Evolutionary conservation across 2,797 vertebrate genomes (phyloP), one percentile per base, ranked within the genome.

Genomic region (Poeciliopsis presidionis): DNA sequence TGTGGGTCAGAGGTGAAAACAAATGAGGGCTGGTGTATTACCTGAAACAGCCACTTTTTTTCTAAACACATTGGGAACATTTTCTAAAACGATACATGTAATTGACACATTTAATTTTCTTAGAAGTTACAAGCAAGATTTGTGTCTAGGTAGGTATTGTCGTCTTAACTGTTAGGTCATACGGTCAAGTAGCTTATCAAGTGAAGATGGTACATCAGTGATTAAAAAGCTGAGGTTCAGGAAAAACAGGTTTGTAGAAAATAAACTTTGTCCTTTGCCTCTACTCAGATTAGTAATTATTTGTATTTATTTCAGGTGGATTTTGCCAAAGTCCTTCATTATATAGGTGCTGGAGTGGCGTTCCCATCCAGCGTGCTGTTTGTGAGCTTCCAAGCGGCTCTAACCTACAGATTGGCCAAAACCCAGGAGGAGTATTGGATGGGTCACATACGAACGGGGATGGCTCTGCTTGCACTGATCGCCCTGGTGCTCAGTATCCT

Each of bases 401-500:
- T 97, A 86, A 97, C 97, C 45, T 97, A 97, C 90, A 94, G 95
- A 74, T 95, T 97, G 91, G 97, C 97, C 72, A 96, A 96, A 88
- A 96, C 96, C 45, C 93, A 95, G 53, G 92, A 94, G 9, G 96
- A 97, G 85, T 97, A 96, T 89, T 89, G 92, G 79, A 81, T 96
- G 0, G 96, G 96, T 25, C 97, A 97, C 90, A 33, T 97, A 0
- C 95, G 97, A 0, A 90, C 95, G 78, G 80, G 93, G 74, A 96
- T 98, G 89, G 93, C 95, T 0, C 80, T 95, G n/a, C 84, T 97
- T 86, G 96, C 96, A 3, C 95, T 97, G 75, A 12, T 97, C 75
- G 92, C 96, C 49, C 94, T 98, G 0, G 87, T 97, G 77, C 96
- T 97, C 91, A 97, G 96, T 97, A 98, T 98, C 97, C 96, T 97